Evolutionary conservation across 2,888 invertebrate genomes (phyloP), one percentile per base, ranked within the genome.

Genomic region (Caenorhabditis afra): DNA sequence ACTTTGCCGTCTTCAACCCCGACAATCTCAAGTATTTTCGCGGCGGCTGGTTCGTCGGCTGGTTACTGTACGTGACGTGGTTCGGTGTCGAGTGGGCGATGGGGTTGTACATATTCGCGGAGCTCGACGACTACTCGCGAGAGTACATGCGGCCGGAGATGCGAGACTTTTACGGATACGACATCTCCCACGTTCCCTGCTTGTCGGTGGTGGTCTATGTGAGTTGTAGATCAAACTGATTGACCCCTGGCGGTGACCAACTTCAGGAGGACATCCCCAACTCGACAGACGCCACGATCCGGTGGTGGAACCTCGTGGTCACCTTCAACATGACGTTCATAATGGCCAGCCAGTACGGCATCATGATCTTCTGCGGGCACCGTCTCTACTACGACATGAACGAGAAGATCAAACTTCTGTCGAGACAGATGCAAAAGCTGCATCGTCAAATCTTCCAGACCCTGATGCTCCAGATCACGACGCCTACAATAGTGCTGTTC

Each of bases 401-500:
- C 29, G 52, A 52, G n/a, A 52, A 52, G n/a, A 52, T 52, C 11
- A 52, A 29, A n/a, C 3, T 49, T 20, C 12, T 49, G 10, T 49
- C 49, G n/a, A 23, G 29, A n/a, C 23, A 52, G 1, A 52, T 67
- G 49, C 49, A 50, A 44, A 67, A 67, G 44, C 58, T 50, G 16
- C 58, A 67, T 29, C 50, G 58, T 18, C 67, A 67, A 41, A 50
- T 67, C 29, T 67, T 67, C 41, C 49, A 58, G 37, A 67, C 67
- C 18, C 20, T 67, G 4, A 47, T 67, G 22, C 55, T 73, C 44
- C 47, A 73, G 57, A 74, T 74, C 14, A 41, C 37, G 1, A 37
- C 58, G 0, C 65, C 73, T 1, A 65, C 73, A 20, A n/a, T 74
- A 3, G 50, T 74, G 12, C 53, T 74, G 1, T 59, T 74, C 11